Base-by-base conservation (phyloP, 2,888 invertebrate genomes). In the Trimorus sp. region DNA sequence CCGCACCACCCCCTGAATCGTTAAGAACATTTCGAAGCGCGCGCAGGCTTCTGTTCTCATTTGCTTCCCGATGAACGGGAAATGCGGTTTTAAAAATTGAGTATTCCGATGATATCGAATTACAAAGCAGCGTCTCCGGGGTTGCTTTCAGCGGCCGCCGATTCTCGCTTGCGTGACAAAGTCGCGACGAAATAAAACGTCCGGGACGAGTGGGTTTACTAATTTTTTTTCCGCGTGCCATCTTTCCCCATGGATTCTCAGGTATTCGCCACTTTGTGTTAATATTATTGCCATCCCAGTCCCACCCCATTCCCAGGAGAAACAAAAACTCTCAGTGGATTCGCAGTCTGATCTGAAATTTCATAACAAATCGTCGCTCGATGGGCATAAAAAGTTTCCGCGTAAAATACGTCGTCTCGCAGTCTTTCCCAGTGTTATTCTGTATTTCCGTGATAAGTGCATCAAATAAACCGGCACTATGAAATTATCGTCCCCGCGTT, bases 181-280 rank as follows among this genome's bases (percentile, higher is more conserved):
- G 40, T 54, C 51, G 11, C 63, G n/a, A 8, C 54, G 14, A 73
- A 63, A 73, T 63, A 54, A n/a, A 73, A 73, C 54, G 48, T 53
- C 16, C 16, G 11, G 26, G 54, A 60, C 8, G 42, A 71, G 26
- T 26, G 2, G 26, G 26, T 26, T 26, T 26, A 26, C 26, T 4
- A 3, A 4, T 26, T 26, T 26, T 26, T 26, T 26, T 26, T 1
- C 26, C 26, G n/a, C 26, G 26, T 4, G 26, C 26, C 26, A 26
- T 26, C 26, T 26, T 71, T 62, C 62, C 54, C 51, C 54, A 53
- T 71, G 62, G 54, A 71, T 71, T 62, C 40, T 26, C 51, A 26
- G 9, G 51, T 51, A 40, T 59, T 40, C 36, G n/a, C 42, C 26
- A 38, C n/a, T n/a, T n/a, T n/a, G n/a, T n/a, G n/a, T n/a, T n/a